Base-by-base conservation (phyloP, 2,888 invertebrate genomes). In the Kryphioiulus occultus region DNA sequence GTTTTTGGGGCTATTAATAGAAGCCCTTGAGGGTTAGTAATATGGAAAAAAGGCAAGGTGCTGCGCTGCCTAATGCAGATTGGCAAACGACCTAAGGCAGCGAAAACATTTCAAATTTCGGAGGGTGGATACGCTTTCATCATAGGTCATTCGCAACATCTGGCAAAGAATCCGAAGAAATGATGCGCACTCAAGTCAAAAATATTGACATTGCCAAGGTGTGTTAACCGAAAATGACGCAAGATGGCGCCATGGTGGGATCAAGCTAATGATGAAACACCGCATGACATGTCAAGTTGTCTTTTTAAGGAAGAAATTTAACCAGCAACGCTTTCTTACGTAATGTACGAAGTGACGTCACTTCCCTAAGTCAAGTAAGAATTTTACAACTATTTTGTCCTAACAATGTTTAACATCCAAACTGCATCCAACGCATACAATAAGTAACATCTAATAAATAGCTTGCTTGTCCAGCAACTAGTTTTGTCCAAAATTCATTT, bases 11-110 rank as follows among this genome's bases (percentile, higher is more conserved):
- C 22, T 82, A 82, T 82, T 30, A 82, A 17, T 82, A 82, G 32
- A 82, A 82, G 82, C 82, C 82, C 82, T 82, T 82, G 82, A n/a
- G 32, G 4, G 26, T 26, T n/a, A n/a, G 9, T 32, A 82, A 82
- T 30, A n/a, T 82, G n/a, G n/a, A n/a, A n/a, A n/a, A 5, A 82
- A 82, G 15, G 26, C 26, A 30, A 82, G 9, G 82, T 17, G 47
- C 47, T 5, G 47, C 15, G 10, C 47, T 47, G 47, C 12, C 12
- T 15, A 47, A 47, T 47, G 47, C 17, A 47, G 9, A 15, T 15
- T 47, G 47, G 47, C 47, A 47, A 47, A 47, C 47, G 12, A 47
- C 47, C 47, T 47, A 10, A 10, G 9, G 47, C 47, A 10, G 47
- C 47, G 47, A 47, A 47, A 47, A 47, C 47, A 47, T 47, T 47